These are phyloP conservation scores for Eulemur rubriventer DNA, from an alignment of 2,797 vertebrate genomes.

Conservation along the genomic window DNA sequence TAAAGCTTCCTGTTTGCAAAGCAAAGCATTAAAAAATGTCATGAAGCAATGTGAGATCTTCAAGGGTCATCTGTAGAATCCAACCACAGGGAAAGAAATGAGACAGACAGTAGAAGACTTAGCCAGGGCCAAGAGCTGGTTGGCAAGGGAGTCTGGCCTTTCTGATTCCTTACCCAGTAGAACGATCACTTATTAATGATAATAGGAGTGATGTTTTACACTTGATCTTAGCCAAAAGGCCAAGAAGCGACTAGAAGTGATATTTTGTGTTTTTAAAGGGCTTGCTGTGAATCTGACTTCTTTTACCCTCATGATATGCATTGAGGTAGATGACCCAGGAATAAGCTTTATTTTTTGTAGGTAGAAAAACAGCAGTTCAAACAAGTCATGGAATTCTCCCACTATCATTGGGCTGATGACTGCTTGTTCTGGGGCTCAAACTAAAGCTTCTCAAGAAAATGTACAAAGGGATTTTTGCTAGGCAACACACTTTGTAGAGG, in stretches of 20 bases:
- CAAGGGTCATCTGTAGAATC: neutral
- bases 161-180: neutral
- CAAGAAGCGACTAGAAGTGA: neutral
- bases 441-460: neutral
- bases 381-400: neutral
- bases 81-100: neutral
- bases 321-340: neutral
- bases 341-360: neutral
- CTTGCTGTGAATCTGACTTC: neutral
- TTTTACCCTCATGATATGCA: neutral
- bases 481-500: neutral
- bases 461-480: neutral
- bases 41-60: neutral
- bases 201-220: neutral
- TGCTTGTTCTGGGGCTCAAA: neutral
- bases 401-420: neutral
- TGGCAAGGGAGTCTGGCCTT: neutral
- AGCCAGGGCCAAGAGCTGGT: neutral
- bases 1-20: constrained; percentile 11
- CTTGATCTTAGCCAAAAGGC: too few relatives aligned
- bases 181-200: neutral
- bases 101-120: constrained; percentile 1
- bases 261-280: neutral
- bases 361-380: neutral
- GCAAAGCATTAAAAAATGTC: neutral